phyloP scores from a whole-genome alignment of 2,797 vertebrate genomes.

The Tolypeutes matacus region DNA sequence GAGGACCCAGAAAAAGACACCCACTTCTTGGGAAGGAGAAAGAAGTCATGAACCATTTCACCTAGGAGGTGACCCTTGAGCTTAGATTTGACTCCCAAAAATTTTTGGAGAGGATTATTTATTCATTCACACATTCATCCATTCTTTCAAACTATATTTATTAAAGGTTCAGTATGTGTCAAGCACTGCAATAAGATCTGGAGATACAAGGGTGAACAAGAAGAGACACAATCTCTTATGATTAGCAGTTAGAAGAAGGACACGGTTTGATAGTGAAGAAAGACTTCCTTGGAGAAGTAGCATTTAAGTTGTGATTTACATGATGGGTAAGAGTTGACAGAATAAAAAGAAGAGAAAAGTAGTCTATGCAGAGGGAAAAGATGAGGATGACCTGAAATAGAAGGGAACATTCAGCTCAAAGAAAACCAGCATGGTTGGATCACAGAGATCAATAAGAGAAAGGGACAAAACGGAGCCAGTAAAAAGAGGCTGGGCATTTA shows the following conservation, averaged over 20 bases:
- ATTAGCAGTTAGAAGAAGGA: neutral
- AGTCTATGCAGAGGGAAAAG: neutral
- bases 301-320: neutral
- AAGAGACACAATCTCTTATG: neutral
- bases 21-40: neutral
- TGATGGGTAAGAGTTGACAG: neutral
- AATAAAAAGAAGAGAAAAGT: neutral
- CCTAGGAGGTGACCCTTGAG: neutral
- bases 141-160: constrained; percentile 15
- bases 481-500: neutral
- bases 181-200: neutral
- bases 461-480: neutral
- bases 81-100: neutral
- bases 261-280: neutral
- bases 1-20: neutral
- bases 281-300: neutral
- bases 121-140: neutral
- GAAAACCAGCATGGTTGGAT: neutral
- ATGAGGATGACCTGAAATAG: neutral
- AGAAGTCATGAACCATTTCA: neutral
- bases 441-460: neutral
- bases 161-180: neutral
- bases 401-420: neutral
- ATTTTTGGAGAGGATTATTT: neutral
- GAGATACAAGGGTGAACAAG: neutral